These are phyloP conservation scores for Manis pentadactyla DNA, from an alignment of 2,797 vertebrate genomes.

Conservation along the genomic window DNA sequence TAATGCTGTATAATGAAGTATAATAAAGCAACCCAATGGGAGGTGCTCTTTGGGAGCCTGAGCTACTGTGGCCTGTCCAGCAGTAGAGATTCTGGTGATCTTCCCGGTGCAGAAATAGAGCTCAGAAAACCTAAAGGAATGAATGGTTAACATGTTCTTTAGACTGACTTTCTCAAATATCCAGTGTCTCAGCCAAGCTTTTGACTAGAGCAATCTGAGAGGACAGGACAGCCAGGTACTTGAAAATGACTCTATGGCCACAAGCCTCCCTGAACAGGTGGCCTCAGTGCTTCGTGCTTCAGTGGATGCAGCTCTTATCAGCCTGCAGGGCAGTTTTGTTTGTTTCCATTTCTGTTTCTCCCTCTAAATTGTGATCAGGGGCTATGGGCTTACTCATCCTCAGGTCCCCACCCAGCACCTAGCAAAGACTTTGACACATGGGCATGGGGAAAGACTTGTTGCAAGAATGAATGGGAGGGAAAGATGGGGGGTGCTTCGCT, in stretches of 20 bases:
- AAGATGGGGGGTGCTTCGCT: background rate
- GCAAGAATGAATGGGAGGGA: background rate
- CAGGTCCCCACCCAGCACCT: background rate
- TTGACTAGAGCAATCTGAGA: slow-evolving; percentile 52
- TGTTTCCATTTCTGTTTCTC: background rate
- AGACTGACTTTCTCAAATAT: slow-evolving; percentile 49
- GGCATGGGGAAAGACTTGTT: background rate
- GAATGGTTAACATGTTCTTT: slow-evolving; percentile 24
- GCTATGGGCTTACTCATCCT: background rate
- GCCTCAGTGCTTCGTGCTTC: background rate
- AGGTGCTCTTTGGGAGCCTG: background rate
- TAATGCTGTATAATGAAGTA: background rate
- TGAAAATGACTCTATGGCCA: background rate
- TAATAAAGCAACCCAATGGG: background rate
- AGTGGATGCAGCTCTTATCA: background rate
- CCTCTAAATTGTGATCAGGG: background rate
- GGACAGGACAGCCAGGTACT: background rate
- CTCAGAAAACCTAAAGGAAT: slow-evolving; percentile 49
- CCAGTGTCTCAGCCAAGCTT: slow-evolving; percentile 34
- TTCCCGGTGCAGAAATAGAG: background rate
- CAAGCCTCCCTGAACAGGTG: background rate
- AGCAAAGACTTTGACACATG: background rate
- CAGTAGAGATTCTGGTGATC: background rate
- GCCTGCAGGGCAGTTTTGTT: background rate
- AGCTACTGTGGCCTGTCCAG: background rate